Percentiles rank a stretch among this genome's conserved stretches.
These are phyloP conservation scores for Paragorgia papillata DNA, from an alignment of 92 coral and sea anemone species.

Conservation along the genomic window DNA sequence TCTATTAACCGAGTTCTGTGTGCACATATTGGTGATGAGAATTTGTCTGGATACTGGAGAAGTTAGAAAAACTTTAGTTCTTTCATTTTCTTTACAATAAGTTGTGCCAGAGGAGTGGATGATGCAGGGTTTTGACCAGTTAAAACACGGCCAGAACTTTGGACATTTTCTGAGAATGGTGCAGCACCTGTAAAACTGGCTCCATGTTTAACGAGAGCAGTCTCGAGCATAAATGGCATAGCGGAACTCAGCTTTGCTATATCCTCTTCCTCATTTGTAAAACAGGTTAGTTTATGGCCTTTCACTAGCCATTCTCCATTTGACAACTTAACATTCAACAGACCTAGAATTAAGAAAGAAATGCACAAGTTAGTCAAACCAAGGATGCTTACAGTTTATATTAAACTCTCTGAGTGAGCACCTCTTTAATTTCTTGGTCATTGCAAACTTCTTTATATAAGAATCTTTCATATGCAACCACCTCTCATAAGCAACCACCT, in stretches of 20 bases:
- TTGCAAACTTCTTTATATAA: no score
- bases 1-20: no score
- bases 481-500: no score
- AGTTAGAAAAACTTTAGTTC: slow-evolving; percentile 22
- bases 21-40: no score
- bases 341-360: slow-evolving; percentile 57
- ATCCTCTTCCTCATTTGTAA: slow-evolving; percentile 79
- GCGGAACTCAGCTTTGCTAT: slow-evolving; percentile 54
- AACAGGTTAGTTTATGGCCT: slow-evolving; percentile 79
- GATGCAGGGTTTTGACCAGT: slow-evolving; percentile 98
- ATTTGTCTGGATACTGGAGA: neutral
- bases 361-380: neutral
- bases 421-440: no score
- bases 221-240: slow-evolving; percentile 92
- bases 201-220: slow-evolving; percentile 74
- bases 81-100: slow-evolving; percentile 68
- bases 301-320: slow-evolving; percentile 89
- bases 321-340: slow-evolving; percentile 86
- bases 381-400: neutral
- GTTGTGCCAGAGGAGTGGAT: slow-evolving; percentile 79
- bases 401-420: no score
- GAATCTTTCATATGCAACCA: no score
- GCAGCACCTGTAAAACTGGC: slow-evolving; percentile 64
- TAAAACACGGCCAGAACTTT: slow-evolving; percentile 60
- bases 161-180: slow-evolving; percentile 60